Evolutionary conservation across 2,797 vertebrate genomes (phyloP).

Genomic region (Diplodus puntazzo): DNA sequence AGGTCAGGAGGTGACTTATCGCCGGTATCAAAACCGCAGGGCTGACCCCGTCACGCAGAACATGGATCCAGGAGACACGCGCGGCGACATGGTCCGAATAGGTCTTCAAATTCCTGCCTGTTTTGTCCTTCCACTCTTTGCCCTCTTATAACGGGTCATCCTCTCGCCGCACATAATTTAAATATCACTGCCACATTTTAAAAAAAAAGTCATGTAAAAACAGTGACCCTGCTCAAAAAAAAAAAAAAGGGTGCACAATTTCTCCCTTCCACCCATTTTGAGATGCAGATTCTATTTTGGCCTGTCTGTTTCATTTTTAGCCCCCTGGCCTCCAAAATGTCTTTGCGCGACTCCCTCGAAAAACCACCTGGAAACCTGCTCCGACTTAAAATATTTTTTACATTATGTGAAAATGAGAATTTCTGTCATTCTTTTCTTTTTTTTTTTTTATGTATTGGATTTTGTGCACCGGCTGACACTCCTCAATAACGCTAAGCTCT

Average conservation of each 20-base stretch:
- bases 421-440: constrained; percentile 7
- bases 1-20: constrained; percentile 50
- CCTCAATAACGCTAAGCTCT: constrained; percentile 74
- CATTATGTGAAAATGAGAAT: constrained; percentile 39
- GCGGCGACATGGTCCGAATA: constrained; percentile 42
- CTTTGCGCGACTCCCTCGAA: constrained; percentile 2
- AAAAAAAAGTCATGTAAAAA: constrained; percentile 45
- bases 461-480: constrained; percentile 70
- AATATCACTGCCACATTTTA: constrained; percentile 50
- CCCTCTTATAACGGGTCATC: constrained; percentile 58
- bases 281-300: constrained; percentile 7
- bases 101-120: constrained; percentile 45
- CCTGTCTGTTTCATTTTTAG: neutral
- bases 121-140: constrained; percentile 66
- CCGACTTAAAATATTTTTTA: neutral
- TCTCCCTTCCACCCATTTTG: constrained; percentile 6
- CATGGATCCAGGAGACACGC: constrained; percentile 43
- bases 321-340: constrained; percentile 6
- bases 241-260: neutral
- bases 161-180: constrained; percentile 62
- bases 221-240: constrained; percentile 38
- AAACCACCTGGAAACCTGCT: constrained; percentile 24
- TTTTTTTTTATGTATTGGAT: constrained; percentile 54
- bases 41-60: constrained; percentile 62
- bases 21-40: constrained; percentile 40